Percentiles rank a stretch among this genome's conserved stretches.
Conservation (phyloP, 2,888 invertebrate genomes). For the Andrena bicolor region DNA sequence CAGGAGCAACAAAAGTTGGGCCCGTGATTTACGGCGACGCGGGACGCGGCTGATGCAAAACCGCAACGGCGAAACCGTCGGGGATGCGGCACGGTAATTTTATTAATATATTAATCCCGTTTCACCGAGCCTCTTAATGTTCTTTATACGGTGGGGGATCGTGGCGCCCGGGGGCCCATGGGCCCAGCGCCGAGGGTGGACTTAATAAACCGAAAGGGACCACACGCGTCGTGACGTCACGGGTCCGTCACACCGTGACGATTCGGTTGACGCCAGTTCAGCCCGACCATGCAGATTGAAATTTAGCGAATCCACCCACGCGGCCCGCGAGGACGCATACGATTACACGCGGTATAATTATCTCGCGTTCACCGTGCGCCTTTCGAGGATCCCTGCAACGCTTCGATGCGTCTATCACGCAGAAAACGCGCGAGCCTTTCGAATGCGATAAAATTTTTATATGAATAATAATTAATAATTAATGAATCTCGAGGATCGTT, state of each 20-base stretch:
- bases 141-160: constrained; percentile 17
- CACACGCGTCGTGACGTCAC: constrained; percentile 65
- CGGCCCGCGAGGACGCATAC: constrained; percentile 21
- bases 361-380: constrained; percentile 22
- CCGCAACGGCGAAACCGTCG: constrained; percentile 4
- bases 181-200: constrained; percentile 45
- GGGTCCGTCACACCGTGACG: constrained; percentile 47
- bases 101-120: constrained; percentile 60
- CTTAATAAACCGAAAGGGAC: constrained; percentile 63
- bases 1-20: constrained; percentile 13
- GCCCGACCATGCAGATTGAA: constrained; percentile 50
- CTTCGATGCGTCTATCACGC: background rate
- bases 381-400: background rate
- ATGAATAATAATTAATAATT: too few species aligned
- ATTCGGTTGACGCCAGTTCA: constrained; percentile 50
- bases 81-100: constrained; percentile 44
- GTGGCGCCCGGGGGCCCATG: constrained; percentile 39
- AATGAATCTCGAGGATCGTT: too few species aligned
- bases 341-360: constrained; percentile 50
- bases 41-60: background rate
- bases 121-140: constrained; percentile 42
- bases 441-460: too few species aligned
- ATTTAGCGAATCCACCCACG: constrained; percentile 63
- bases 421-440: too few species aligned
- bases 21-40: constrained; percentile 19